Base-by-base conservation (phyloP, 2,888 invertebrate species). In the Steromphala cineraria region DNA sequence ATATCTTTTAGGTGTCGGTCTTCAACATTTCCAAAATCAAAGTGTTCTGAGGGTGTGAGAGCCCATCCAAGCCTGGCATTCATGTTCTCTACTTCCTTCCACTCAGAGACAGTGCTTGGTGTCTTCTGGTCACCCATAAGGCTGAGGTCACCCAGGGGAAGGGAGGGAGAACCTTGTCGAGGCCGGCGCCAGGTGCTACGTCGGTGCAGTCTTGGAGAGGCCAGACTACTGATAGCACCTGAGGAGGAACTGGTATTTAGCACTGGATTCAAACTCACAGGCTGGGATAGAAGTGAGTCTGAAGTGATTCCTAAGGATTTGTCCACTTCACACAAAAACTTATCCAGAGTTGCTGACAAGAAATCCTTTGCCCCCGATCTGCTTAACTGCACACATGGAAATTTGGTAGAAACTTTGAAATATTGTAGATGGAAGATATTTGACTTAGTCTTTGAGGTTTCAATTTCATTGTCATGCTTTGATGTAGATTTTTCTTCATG, bases 241-340 rank as follows among this genome's bases (percentile, higher is more conserved):
- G 80, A 75, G 17, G 80, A 56, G 28, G 82, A 67, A 17, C 81
- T 56, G 7, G 80, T 80, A n/a, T 67, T 36, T 17, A 75, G 53
- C 10, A 62, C 52, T 17, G 55, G 55, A 36, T 53, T 52, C 19
- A 46, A 36, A 21, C 74, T 52, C 40, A 52, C 24, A 7, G 46
- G 31, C 10, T n/a, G 46, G n/a, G 67, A 76, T 53, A 79, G 36
- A 31, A 52, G 24, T 7, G 53, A 46, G 10, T 40, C 24, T 0
- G 78, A 31, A n/a, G 62, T 75, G 5, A 75, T 75, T 28, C 79
- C 82, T n/a, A 90, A 79, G 36, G 84, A 75, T 75, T 82, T 85
- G 78, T 90, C 90, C n/a, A 90, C 83, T 79, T 89, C 87, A 36
- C 82, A 79, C 74, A 86, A 85, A 52, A 89, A 82, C 31, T 84